Base-by-base conservation (phyloP, 2,797 vertebrate genomes). In the Psittacula derbiana region DNA sequence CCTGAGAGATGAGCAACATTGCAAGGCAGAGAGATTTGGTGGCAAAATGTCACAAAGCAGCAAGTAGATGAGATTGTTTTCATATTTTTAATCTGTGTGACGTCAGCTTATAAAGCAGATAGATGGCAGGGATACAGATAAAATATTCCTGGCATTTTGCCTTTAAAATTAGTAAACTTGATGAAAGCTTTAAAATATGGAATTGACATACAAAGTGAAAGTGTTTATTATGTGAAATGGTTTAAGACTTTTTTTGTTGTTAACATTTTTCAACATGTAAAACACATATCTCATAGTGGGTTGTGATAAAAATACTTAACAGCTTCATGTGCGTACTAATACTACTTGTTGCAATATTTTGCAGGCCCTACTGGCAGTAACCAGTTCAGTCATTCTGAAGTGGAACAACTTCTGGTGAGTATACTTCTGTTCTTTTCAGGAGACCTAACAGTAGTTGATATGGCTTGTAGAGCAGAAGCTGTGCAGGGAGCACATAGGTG, bases 41-140 rank as follows among this genome's bases (percentile, higher is more conserved):
- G 84, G 70, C 3, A 24, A 86, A 91, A 52, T 72, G 12, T 69
- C 79, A 86, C 49, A 21, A 53, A 19, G 21, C 4, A 87, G 20
- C 20, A 67, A 65, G 64, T 53, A 79, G 8, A 81, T 28, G 12
- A 62, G 27, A 80, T 52, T 62, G 8, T 64, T 85, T 93, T 80
- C 25, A 44, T 64, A 52, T 21, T 78, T 79, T 23, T 28, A 43
- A 72, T 58, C 21, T 55, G 11, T 52, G 55, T 43, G 13, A 57
- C 61, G 11, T 4, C 4, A 6, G 7, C 88, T 90, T 70, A 25
- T 53, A 50, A 70, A 65, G 11, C 10, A 88, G 18, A 60, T 8
- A 64, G 4, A 13, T 2, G 1, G 8, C 1, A 2, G 8, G 16
- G 3, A 33, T 40, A 5, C 5, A 5, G 12, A n/a, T 20, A 60